A percentile compares a stretch with the other conserved stretches of the same genome.
Conservation (phyloP, 2,888 invertebrate species). For the Dryocosmus kuriphilus region DNA sequence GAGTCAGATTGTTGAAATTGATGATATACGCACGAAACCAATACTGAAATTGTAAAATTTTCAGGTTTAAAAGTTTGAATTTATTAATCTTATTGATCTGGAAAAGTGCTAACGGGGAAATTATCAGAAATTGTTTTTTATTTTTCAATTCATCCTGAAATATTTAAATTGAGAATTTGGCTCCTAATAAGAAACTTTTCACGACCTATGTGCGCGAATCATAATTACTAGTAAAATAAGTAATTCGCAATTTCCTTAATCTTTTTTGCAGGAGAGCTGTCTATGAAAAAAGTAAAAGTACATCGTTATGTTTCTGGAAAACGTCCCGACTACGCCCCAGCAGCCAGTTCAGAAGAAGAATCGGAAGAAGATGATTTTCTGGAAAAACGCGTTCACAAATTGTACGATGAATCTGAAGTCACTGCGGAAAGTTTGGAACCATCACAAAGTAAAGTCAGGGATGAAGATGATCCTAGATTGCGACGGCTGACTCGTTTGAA, state of each 20-base stretch:
- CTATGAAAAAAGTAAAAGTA: constrained; percentile 99
- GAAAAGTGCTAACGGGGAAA: too few species aligned
- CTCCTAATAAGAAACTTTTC: too few species aligned
- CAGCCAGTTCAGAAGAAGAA: constrained; percentile 90
- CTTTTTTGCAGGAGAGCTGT: constrained; percentile 88
- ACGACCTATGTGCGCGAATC: too few species aligned
- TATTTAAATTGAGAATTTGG: too few species aligned
- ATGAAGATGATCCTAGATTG: constrained; percentile 91
- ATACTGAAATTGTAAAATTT: too few species aligned
- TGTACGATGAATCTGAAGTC: constrained; percentile 74
- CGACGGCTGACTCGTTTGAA: constrained; percentile 81
- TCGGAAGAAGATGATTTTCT: constrained; percentile 93
- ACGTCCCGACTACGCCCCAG: constrained; percentile 96
- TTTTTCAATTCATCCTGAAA: too few species aligned
- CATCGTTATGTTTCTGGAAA: constrained; percentile 99
- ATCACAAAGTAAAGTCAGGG: constrained; percentile 69
- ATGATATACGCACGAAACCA: too few species aligned
- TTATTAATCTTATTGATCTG: too few species aligned
- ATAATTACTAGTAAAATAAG: too few species aligned
- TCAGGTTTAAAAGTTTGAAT: too few species aligned
- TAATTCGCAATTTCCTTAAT: background rate
- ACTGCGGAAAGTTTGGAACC: constrained; percentile 75
- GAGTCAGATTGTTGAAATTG: too few species aligned
- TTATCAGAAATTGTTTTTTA: too few species aligned
- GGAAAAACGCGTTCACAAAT: constrained; percentile 80